Conservation (phyloP, 2,797 vertebrate species). For the Hemitrygon akajei region DNA sequence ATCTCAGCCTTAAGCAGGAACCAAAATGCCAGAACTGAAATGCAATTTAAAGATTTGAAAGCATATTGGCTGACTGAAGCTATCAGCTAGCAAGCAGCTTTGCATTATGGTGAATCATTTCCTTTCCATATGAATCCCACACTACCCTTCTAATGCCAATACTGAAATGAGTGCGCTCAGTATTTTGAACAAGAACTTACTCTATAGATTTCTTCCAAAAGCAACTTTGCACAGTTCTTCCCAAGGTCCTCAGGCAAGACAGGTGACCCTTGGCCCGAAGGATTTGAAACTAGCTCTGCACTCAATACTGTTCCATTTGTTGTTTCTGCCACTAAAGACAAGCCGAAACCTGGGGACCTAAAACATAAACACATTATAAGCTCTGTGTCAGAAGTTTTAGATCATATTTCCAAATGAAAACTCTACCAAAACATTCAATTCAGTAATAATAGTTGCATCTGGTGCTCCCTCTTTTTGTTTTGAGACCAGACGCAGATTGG, state of each 20-base stretch:
- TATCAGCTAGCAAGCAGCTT: no score
- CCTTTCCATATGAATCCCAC: background rate
- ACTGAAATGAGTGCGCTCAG: background rate
- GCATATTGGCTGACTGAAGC: background rate
- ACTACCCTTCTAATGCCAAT: no score
- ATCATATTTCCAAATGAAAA: background rate
- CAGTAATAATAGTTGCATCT: background rate
- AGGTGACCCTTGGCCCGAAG: constrained; percentile 75
- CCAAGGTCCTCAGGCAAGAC: constrained; percentile 86
- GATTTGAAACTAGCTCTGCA: constrained; percentile 82
- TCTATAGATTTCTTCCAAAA: constrained; percentile 85
- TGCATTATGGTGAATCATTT: no score
- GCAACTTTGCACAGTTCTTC: constrained; percentile 75
- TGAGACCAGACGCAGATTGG: no score
- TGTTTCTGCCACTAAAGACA: constrained; percentile 85
- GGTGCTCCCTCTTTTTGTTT: no score
- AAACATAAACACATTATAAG: constrained; percentile 25
- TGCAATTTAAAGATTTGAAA: background rate
- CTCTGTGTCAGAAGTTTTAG: background rate
- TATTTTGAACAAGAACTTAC: constrained; percentile 56
- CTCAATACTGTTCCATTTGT: constrained; percentile 75
- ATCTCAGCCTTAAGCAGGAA: background rate
- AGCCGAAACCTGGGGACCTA: constrained; percentile 91
- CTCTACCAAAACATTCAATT: background rate
- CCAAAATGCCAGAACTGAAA: background rate